Percentiles rank a stretch among this genome's conserved stretches.
Evolutionary conservation across 64 coral and sea anemone species (phyloP).

Genomic region (Pocillopora damicornis): DNA sequence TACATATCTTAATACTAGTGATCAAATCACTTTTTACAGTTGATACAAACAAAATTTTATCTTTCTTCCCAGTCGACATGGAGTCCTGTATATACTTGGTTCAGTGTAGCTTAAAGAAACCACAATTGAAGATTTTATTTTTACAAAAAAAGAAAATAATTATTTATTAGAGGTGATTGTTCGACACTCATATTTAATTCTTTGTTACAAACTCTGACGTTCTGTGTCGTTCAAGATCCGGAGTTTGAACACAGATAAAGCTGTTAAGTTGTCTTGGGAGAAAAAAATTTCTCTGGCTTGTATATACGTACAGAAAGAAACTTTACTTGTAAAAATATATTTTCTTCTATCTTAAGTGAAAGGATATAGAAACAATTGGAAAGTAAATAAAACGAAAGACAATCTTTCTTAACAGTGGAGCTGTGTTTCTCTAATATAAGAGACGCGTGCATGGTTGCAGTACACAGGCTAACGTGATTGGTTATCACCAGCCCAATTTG

Average conservation of each 20-base stretch:
- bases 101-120: background rate
- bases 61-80: background rate
- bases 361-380: background rate
- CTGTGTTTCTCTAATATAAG: too few species aligned
- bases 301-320: background rate
- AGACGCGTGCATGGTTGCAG: too few species aligned
- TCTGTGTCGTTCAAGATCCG: background rate
- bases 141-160: background rate
- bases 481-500: background rate
- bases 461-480: background rate
- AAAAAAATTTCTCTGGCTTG: background rate
- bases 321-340: background rate
- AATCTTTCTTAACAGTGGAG: too few species aligned
- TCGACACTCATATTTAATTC: background rate
- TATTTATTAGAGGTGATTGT: conserved; percentile 34
- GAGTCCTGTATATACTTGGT: background rate
- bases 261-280: background rate
- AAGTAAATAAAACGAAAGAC: too few species aligned
- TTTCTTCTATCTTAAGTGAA: background rate
- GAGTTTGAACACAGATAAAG: background rate
- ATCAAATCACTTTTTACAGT: background rate
- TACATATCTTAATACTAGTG: background rate
- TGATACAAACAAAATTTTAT: background rate
- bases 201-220: background rate
- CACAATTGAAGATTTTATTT: background rate